Evolutionary conservation across 2,797 vertebrate genomes (phyloP).

Genomic region (Pangasius mekongensis): DNA sequence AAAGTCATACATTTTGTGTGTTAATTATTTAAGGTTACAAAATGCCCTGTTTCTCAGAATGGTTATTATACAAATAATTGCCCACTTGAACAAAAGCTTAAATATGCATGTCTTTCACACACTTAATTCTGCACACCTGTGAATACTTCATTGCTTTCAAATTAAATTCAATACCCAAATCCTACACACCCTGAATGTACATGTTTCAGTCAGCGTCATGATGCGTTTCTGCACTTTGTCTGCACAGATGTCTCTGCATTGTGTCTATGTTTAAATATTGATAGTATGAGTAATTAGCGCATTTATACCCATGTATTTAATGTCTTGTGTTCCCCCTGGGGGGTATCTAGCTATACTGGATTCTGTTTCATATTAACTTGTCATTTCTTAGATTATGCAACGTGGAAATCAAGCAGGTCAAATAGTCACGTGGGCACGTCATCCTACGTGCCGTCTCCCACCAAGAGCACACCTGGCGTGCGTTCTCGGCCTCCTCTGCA

Average conservation of each 20-base stretch:
- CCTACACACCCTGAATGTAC: background rate
- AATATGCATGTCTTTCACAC: background rate
- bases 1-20: too few relatives aligned
- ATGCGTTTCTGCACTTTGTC: background rate
- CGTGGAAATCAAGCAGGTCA: constrained; percentile 80
- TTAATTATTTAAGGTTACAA: too few relatives aligned
- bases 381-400: constrained; percentile 80
- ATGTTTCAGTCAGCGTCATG: too few relatives aligned
- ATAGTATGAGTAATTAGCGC: background rate
- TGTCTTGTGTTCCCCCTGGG: background rate
- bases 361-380: background rate
- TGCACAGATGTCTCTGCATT: background rate
- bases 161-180: background rate
- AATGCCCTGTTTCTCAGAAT: too few relatives aligned
- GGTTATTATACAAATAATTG: background rate
- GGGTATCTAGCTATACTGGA: background rate
- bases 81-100: background rate
- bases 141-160: background rate
- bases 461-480: constrained; percentile 78
- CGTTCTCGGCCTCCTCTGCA: constrained; percentile 79
- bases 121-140: background rate
- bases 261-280: background rate
- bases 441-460: constrained; percentile 72
- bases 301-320: background rate
- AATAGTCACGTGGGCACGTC: constrained; percentile 75